Evolutionary conservation across 2,113 vertebrate species (phyloP), one percentile per base, ranked within the genome.

Genomic region (Apteryx owenii): DNA sequence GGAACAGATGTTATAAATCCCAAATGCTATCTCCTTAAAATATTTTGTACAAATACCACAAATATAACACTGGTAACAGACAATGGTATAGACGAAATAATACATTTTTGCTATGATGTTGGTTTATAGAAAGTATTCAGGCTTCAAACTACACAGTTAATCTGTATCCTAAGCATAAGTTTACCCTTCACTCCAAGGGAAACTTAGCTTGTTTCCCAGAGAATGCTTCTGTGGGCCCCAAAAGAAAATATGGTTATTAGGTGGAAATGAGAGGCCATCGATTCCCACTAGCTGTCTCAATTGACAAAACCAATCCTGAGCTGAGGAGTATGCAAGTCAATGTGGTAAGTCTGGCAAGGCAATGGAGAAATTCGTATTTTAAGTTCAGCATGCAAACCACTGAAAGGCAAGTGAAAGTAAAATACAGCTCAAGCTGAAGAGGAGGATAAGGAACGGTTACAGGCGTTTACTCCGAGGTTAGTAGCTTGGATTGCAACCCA

Each of bases 391-490:
- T 12, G 56, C 51, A 90, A 72, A 69, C 21, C 75, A 51, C 73
- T 28, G 51, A 88, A 90, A 96, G 75, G 66, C 61, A 76, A 92
- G 81, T 48, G 82, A 92, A 91, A 78, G 61, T 79, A 78, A 97
- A 97, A 96, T 89, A 84, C 64, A 65, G 88, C 84, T 84, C 90
- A 62, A 94, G 91, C 29, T 17, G 68, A 33, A 31, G 28, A 19
- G 31, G 56, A 33, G 56, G 56, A 31, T 31, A 33, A 60, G 56
- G 29, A 60, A 33, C 10, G 31, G 56, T 20, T 19, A 33, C 8
- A 13, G 56, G 82, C 93, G 89, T 91, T 97, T 89, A 66, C 29
- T 1, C 42, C 98, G 97, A 95, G 91, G 95, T 97, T 96, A 95
- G 95, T 60, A 85, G 71, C 95, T 93, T 89, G 90, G 93, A 95